Percentiles rank a stretch among this genome's conserved stretches.
These are phyloP conservation scores for Antrozous pallidus DNA, from an alignment of 2,797 vertebrate genomes.

Conservation along the genomic window DNA sequence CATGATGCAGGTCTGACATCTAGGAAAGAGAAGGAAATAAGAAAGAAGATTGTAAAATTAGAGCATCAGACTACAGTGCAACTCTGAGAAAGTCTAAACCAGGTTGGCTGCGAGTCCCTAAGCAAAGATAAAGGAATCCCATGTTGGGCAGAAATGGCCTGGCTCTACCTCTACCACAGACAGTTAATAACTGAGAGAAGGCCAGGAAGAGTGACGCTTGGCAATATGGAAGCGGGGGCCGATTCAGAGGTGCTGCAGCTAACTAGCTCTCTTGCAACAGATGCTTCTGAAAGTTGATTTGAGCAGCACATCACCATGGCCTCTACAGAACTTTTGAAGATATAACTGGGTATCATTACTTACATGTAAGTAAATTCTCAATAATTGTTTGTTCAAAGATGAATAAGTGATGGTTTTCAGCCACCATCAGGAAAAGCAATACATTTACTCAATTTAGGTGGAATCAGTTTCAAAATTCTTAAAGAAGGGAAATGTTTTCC, in stretches of 20 bases:
- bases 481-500: slow-evolving; percentile 4
- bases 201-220: not conserved
- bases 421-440: not conserved
- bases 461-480: not conserved
- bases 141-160: not conserved
- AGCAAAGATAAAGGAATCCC: not conserved
- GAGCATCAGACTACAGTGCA: not conserved
- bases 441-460: not conserved
- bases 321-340: not conserved
- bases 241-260: too few species aligned
- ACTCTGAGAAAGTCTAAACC: not conserved
- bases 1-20: not conserved
- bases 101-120: not conserved
- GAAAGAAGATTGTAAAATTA: not conserved
- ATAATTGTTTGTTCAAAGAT: not conserved
- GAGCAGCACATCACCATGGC: not conserved
- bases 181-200: not conserved
- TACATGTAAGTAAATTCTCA: not conserved
- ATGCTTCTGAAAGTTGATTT: not conserved
- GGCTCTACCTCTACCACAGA: not conserved
- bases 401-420: slow-evolving; percentile 14
- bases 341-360: not conserved
- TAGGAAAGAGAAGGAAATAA: not conserved
- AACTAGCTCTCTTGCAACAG: not conserved
- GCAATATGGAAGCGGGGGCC: not conserved